phyloP scores from a whole-genome alignment of 2,797 vertebrate species.

The Siniperca undulata region DNA sequence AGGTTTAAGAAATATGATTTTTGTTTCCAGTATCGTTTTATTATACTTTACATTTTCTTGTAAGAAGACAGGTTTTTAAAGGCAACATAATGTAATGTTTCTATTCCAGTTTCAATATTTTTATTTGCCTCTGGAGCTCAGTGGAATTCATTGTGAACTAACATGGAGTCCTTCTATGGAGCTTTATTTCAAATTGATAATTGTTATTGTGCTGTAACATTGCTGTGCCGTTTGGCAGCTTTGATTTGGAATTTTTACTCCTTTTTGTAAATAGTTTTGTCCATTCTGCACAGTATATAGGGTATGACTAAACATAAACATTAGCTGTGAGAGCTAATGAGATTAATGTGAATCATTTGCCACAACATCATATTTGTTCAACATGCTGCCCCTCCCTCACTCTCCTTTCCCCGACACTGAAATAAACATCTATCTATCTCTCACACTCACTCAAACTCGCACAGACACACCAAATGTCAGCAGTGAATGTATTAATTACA shows the following conservation, averaged over 20 bases:
- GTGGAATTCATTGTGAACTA: constrained; percentile 3
- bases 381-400: neutral
- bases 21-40: neutral
- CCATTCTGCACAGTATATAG: neutral
- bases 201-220: neutral
- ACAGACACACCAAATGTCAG: constrained; percentile 49
- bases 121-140: neutral
- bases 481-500: constrained; percentile 45
- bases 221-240: neutral
- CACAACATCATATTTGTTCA: constrained; percentile 1
- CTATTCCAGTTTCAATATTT: neutral
- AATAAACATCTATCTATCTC: neutral
- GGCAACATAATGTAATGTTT: neutral
- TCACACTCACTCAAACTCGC: constrained; percentile 25
- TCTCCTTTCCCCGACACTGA: neutral
- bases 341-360: constrained; percentile 8
- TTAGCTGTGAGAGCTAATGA: neutral
- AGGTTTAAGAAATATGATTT: constrained; percentile 9
- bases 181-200: constrained; percentile 7
- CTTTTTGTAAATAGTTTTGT: neutral
- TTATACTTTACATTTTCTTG: constrained; percentile 18
- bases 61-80: constrained; percentile 1
- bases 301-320: neutral
- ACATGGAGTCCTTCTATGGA: neutral
- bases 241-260: neutral